These are phyloP conservation scores for Diarsia rubi DNA, from an alignment of 2,888 invertebrate genomes.

Conservation along the genomic window DNA sequence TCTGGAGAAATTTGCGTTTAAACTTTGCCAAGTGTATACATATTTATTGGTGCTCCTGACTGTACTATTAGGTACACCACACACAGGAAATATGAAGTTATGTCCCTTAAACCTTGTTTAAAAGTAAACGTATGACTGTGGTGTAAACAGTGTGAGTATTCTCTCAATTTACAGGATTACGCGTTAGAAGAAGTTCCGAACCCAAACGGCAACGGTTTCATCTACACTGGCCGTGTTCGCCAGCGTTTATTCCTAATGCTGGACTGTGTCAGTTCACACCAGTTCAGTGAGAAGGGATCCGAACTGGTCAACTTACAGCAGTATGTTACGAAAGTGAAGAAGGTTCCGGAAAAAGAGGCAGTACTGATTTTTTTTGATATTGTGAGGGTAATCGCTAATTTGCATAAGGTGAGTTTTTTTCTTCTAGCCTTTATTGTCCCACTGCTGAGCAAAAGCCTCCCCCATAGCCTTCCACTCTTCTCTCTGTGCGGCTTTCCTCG, in stretches of 20 bases:
- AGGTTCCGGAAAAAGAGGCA: constrained; percentile 94
- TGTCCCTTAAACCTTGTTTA: too few relatives aligned
- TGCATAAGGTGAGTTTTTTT: constrained; percentile 92
- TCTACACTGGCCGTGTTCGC: constrained; percentile 91
- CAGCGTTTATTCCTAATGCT: constrained; percentile 93
- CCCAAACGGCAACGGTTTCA: constrained; percentile 84
- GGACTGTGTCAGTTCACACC: constrained; percentile 94
- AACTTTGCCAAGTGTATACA: too few relatives aligned
- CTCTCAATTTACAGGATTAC: constrained; percentile 90
- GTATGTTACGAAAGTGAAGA: constrained; percentile 94
- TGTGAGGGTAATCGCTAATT: constrained; percentile 93
- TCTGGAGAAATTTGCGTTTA: too few relatives aligned
- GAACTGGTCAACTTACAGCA: constrained; percentile 93
- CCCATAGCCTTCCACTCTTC: too few relatives aligned
- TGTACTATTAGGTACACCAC: too few relatives aligned
- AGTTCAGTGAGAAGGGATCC: constrained; percentile 89
- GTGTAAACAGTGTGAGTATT: neutral
- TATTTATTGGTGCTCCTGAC: too few relatives aligned
- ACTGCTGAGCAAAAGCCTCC: too few relatives aligned
- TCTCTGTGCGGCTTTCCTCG: too few relatives aligned
- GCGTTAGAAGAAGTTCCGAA: constrained; percentile 92
- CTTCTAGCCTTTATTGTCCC: too few relatives aligned
- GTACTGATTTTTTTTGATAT: constrained; percentile 94
- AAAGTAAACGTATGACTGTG: neutral
- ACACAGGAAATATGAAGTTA: too few relatives aligned